Conservation (phyloP, 1,140 invertebrate species). For the Drosophila teissieri region DNA sequence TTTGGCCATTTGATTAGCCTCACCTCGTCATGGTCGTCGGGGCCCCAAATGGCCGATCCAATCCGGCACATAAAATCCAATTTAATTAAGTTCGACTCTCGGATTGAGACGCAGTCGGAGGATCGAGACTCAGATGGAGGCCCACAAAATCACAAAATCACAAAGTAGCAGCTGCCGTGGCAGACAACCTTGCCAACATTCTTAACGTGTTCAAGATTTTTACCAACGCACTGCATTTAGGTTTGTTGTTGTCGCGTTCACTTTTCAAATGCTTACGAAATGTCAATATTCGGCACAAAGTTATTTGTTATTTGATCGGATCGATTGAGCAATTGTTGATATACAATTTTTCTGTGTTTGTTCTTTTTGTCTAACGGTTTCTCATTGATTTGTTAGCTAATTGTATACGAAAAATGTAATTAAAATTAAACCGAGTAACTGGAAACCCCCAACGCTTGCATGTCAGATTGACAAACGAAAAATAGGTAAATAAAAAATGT, state of each 20-base stretch:
- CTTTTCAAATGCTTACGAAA: conserved; percentile 75
- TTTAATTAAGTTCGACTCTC: conserved; percentile 72
- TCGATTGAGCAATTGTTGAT: conserved; percentile 74
- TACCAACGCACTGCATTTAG: conserved; percentile 65
- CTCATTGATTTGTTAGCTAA: conserved; percentile 61
- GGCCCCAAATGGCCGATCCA: conserved; percentile 53
- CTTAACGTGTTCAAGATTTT: conserved; percentile 76
- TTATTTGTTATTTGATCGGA: conserved; percentile 76
- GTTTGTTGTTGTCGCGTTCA: conserved; percentile 60
- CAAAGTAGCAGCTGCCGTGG: conserved; percentile 43
- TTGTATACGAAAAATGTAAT: conserved; percentile 63
- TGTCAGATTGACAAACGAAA: conserved; percentile 47
- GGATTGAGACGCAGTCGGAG: conserved; percentile 49
- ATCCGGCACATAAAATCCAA: conserved; percentile 62
- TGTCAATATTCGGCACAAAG: conserved; percentile 74
- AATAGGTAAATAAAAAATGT: conserved; percentile 50
- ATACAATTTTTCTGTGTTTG: conserved; percentile 29
- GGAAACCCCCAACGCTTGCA: conserved; percentile 48
- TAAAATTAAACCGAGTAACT: conserved; percentile 58
- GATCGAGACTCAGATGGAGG: conserved; percentile 33
- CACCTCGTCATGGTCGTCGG: conserved; percentile 40
- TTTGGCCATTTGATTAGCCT: conserved; percentile 63
- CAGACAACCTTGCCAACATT: conserved; percentile 77
- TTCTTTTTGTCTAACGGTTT: conserved; percentile 40
- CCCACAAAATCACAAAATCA: conserved; percentile 20